Conservation (phyloP, 2,888 invertebrate species). For the Dryomyza anilis region DNA sequence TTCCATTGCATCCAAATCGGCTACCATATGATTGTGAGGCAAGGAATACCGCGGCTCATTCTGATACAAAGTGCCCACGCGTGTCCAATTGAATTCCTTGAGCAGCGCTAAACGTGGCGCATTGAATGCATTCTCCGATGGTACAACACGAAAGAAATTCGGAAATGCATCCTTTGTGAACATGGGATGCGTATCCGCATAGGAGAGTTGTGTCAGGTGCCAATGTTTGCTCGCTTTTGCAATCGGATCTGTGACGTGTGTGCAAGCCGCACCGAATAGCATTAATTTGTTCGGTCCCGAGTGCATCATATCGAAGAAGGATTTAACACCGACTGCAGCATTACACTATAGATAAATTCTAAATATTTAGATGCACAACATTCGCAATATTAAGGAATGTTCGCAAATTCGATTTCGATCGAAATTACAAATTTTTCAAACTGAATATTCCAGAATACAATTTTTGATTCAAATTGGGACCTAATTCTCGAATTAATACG, state of each 20-base stretch:
- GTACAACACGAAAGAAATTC: conserved; percentile 95
- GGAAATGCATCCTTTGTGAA: conserved; percentile 92
- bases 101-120: conserved; percentile 86
- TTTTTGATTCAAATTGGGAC: too few relatives aligned
- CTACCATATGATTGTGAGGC: conserved; percentile 86
- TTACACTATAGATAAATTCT: conserved; percentile 73
- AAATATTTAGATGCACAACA: not conserved
- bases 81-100: conserved; percentile 94
- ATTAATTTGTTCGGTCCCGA: conserved; percentile 89
- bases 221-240: conserved; percentile 97
- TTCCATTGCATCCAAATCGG: conserved; percentile 80
- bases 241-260: conserved; percentile 94
- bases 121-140: conserved; percentile 96
- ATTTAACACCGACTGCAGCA: conserved; percentile 91
- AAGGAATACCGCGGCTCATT: conserved; percentile 92
- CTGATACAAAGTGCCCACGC: conserved; percentile 96
- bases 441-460: too few relatives aligned
- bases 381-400: not conserved
- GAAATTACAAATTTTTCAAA: too few relatives aligned
- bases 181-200: conserved; percentile 98
- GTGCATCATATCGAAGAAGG: conserved; percentile 97
- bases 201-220: conserved; percentile 95
- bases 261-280: conserved; percentile 96
- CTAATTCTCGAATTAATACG: too few relatives aligned
- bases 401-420: too few relatives aligned